phyloP scores from a whole-genome alignment of 2,888 invertebrate species.

The Apeira syringaria region DNA sequence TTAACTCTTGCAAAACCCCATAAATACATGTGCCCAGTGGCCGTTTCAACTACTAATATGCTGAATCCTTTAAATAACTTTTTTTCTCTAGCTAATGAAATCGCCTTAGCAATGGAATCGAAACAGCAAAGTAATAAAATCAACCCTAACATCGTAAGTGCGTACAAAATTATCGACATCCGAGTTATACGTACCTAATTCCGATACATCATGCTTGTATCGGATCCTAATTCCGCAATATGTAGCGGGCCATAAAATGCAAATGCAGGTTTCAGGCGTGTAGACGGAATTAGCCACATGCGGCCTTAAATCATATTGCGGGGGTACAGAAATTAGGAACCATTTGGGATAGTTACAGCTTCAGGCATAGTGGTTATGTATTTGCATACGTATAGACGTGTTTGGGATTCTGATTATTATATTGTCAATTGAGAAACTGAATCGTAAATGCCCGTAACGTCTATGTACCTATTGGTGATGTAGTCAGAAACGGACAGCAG shows the following conservation, averaged over 20 bases:
- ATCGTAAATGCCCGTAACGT: too few species aligned
- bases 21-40: too few species aligned
- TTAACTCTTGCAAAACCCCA: too few species aligned
- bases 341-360: slow-evolving; percentile 1
- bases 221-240: slow-evolving; percentile 11
- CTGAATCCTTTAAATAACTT: too few species aligned
- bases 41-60: too few species aligned
- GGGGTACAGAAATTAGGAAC: slow-evolving; percentile 6
- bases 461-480: too few species aligned
- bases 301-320: slow-evolving; percentile 21
- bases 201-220: slow-evolving; percentile 13
- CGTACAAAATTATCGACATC: slow-evolving; percentile 1
- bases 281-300: slow-evolving; percentile 18
- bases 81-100: too few species aligned
- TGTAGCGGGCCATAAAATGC: slow-evolving; percentile 27
- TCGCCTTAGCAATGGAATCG: too few species aligned
- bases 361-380: neutral
- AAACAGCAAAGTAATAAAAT: too few species aligned
- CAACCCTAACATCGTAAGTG: neutral
- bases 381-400: neutral
- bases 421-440: too few species aligned
- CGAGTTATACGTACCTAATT: slow-evolving; percentile 7
- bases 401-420: neutral
- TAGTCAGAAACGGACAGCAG: too few species aligned
- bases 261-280: slow-evolving; percentile 23